These are phyloP conservation scores for Mylabris phalerata DNA, from an alignment of 1,140 invertebrate genomes.

Conservation along the genomic window DNA sequence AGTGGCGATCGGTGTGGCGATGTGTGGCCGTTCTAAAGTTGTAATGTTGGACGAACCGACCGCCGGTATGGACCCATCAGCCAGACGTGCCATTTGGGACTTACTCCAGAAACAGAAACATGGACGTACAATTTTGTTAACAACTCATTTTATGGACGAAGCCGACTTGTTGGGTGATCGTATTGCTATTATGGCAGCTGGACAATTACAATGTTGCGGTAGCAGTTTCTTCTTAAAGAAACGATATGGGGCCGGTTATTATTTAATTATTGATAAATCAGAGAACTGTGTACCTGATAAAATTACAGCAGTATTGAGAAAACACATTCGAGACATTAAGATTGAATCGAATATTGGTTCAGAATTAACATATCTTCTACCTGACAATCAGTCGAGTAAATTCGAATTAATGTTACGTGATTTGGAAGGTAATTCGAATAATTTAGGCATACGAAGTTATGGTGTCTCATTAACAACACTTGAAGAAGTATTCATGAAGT, in stretches of 20 bases:
- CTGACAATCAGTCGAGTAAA: constrained; percentile 33
- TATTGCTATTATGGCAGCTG: constrained; percentile 81
- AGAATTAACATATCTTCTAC: constrained; percentile 25
- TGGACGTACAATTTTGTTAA: constrained; percentile 65
- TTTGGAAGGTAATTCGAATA: constrained; percentile 56
- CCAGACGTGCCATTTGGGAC: constrained; percentile 85
- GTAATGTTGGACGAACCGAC: constrained; percentile 91
- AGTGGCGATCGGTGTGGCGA: constrained; percentile 69
- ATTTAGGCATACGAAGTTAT: constrained; percentile 56
- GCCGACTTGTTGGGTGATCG: constrained; percentile 90
- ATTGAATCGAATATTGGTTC: constrained; percentile 27
- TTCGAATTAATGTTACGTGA: constrained; percentile 60
- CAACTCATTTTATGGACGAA: constrained; percentile 97
- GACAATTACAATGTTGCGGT: constrained; percentile 72
- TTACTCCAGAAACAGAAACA: constrained; percentile 55
- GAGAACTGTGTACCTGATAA: no score
- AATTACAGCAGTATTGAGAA: no score
- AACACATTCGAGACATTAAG: constrained; percentile 25
- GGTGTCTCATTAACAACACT: constrained; percentile 73
- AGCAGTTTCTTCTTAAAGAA: constrained; percentile 83
- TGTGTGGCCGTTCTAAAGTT: constrained; percentile 59
- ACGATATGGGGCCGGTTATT: constrained; percentile 67
- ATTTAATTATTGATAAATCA: constrained; percentile 47
- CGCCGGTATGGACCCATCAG: constrained; percentile 91
- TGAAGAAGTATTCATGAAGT: constrained; percentile 87